Conservation (phyloP, 2,888 invertebrate genomes). For the Lasioglossum marginatum region DNA sequence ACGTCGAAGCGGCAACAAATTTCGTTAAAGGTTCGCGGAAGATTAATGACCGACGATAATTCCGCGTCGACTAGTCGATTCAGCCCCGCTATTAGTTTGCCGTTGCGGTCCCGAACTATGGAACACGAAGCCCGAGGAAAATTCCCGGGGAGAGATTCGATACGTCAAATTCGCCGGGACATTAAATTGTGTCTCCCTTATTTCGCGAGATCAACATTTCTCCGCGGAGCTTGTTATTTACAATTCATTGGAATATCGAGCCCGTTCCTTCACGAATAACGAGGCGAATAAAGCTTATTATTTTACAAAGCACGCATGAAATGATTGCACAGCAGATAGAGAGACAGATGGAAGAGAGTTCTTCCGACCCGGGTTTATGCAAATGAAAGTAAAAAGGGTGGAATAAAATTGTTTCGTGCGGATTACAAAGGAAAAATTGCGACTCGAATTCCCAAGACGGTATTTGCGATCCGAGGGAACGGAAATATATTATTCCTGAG, state of each 20-base stretch:
- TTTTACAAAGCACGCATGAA: slow-evolving; percentile 8
- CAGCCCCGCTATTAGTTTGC: slow-evolving; percentile 33
- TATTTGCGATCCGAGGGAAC: not conserved
- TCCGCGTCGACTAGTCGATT: slow-evolving; percentile 38
- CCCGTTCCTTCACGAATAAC: not conserved
- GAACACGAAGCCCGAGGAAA: not conserved
- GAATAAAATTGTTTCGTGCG: slow-evolving; percentile 1
- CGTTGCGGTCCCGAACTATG: not conserved
- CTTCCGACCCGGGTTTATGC: not conserved
- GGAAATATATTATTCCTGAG: not conserved
- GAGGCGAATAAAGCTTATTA: not conserved
- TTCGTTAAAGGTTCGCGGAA: slow-evolving; percentile 17
- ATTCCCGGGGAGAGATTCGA: not conserved
- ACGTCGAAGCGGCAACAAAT: slow-evolving; percentile 21
- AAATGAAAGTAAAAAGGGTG: not conserved
- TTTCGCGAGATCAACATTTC: not conserved
- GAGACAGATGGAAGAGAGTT: not conserved
- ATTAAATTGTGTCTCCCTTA: not conserved
- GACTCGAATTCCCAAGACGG: not conserved
- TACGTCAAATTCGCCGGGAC: not conserved
- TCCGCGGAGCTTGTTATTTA: not conserved
- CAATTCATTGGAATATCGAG: slow-evolving; percentile 5
- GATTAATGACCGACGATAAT: slow-evolving; percentile 30
- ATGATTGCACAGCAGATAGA: not conserved
- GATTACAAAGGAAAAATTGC: slow-evolving; percentile 4